These are phyloP conservation scores for Nibea coibor DNA, from an alignment of 2,113 vertebrate genomes.

Conservation along the genomic window DNA sequence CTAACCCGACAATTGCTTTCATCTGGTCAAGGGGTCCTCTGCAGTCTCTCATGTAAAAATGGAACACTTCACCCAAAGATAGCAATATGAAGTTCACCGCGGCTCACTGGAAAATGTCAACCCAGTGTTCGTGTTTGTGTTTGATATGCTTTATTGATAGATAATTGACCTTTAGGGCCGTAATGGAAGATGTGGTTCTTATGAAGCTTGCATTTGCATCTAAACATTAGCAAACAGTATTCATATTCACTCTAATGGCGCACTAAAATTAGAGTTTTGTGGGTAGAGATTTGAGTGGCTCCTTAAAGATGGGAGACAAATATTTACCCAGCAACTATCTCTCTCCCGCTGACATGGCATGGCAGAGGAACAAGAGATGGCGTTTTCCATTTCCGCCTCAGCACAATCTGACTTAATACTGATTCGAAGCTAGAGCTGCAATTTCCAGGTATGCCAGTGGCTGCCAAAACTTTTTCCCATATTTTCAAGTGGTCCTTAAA, in stretches of 20 bases:
- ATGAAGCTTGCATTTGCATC: slow-evolving; percentile 47
- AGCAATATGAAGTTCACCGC: slow-evolving; percentile 58
- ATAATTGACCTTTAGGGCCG: slow-evolving; percentile 68
- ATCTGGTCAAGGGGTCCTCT: slow-evolving; percentile 77
- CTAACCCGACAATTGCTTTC: slow-evolving; percentile 69
- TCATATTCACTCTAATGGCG: slow-evolving; percentile 9
- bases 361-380: slow-evolving; percentile 37
- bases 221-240: slow-evolving; percentile 39
- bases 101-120: slow-evolving; percentile 72
- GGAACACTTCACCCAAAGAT: slow-evolving; percentile 70
- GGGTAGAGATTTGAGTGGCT: slow-evolving; percentile 16
- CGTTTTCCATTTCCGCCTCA: slow-evolving; percentile 53
- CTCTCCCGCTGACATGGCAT: slow-evolving; percentile 4
- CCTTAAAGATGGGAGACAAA: slow-evolving; percentile 36
- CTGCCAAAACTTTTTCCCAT: slow-evolving; percentile 26
- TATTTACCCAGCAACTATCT: slow-evolving; percentile 40
- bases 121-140: slow-evolving; percentile 69
- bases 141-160: slow-evolving; percentile 64
- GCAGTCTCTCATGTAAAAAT: slow-evolving; percentile 69
- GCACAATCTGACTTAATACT: slow-evolving; percentile 38
- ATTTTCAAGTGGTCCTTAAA: slow-evolving; percentile 56
- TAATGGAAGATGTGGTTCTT: slow-evolving; percentile 47
- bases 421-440: slow-evolving; percentile 35
- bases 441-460: slow-evolving; percentile 36
- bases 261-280: not conserved